Base-by-base conservation (phyloP, 2,888 invertebrate genomes). In the Elegia similella region DNA sequence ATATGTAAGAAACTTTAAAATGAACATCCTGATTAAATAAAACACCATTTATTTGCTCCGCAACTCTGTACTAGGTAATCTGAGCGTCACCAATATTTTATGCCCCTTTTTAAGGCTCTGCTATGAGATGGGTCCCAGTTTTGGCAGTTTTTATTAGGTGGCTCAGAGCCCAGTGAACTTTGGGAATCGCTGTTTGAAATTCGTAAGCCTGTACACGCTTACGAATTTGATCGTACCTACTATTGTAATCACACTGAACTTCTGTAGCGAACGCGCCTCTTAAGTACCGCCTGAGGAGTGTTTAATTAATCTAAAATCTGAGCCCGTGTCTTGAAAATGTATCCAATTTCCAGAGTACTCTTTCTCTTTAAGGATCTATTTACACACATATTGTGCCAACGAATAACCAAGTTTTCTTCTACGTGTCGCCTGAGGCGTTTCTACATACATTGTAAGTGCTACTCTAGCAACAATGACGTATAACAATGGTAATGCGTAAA, bases 291-390 rank as follows among this genome's bases (percentile, higher is more conserved):
- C 56, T 48, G 17, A 42, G 56, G 47, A 42, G 56, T 47, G 55
- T 56, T 56, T 56, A 56, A 56, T 56, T 48, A 48, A 56, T 56
- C 30, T 50, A 56, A 44, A 56, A 56, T 56, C 56, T 48, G 42
- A 56, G 56, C 38, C 42, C 17, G 17, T 56, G 15, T 48, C 42
- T 42, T 30, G 48, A 42, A 48, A 48, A 56, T 48, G 42, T 42
- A 48, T 48, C 42, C 30, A 56, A 48, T 56, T 48, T 42, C 47
- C 38, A 48, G 42, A 56, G 56, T 48, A 47, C 42, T 48, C 17
- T 47, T 48, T 56, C 42, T 48, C 29, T 46, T 16, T 32, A n/a
- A 54, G 8, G 13, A 10, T 54, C 54, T 54, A 44, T 54, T 44
- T 54, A 54, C 54, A 54, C 30, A 42, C 13, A n/a, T 38, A 50